Evolutionary conservation across 2,113 vertebrate species (phyloP), one percentile per base, ranked within the genome.

Genomic region (Solea senegalensis): DNA sequence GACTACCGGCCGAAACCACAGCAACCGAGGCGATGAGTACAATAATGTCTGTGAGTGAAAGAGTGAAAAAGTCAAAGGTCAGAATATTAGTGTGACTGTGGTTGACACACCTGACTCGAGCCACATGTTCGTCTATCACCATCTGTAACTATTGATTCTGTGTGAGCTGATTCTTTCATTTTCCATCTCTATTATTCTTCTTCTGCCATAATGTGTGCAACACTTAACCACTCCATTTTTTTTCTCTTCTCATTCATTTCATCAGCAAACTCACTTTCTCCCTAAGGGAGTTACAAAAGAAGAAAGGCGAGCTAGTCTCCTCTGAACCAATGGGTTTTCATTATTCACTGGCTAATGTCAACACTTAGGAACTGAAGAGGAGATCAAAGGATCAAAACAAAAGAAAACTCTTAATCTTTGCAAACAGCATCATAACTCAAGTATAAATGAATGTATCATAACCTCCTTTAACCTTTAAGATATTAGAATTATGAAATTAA

Each of bases 1-100:
- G 97, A 93, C 97, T 99, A 93, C 98, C 98, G 81, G 97, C 98
- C 82, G 98, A 98, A 89, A 99, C 96, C 91, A 99, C 97, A 86
- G 97, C 98, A 88, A 99, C 95, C 64, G 98, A 99, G 85, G 97
- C 97, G 67, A 99, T 98, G 91, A 99, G 97, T 71, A 99, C 98
- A 79, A 99, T 97, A 91, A 98, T 98, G 93, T 99, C 98, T 99
- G 94, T 93, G 95, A 92, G 52, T 81, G 41, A 68, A 62, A 51
- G 92, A 54, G 60, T 60, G 51, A 69, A 66, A 21, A 76, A 27
- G 78, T 64, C 16, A 84, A 83, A 87, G 76, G 83, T 87, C 72
- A 80, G 7, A 43, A 28, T 64, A 64, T 69, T 59, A 63, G 64
- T 48, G 66, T 48, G 82, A 66, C 55, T 77, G 65, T 1, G 34